phyloP scores from a whole-genome alignment of 2,113 vertebrate genomes.

The Agelaius phoeniceus region DNA sequence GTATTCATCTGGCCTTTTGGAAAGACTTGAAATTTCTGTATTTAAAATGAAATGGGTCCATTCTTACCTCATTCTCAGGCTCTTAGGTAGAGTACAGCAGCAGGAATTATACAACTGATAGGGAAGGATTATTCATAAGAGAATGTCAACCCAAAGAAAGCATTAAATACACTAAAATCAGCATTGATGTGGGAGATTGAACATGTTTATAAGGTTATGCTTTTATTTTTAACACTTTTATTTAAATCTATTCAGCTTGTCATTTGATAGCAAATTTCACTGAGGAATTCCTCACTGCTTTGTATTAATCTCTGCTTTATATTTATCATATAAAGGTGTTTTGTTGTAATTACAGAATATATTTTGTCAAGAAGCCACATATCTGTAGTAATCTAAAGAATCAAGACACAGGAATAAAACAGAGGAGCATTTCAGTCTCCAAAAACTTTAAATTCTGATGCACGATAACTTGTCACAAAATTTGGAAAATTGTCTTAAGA shows the following conservation, averaged over 20 bases:
- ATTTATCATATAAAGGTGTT: neutral
- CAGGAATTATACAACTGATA: neutral
- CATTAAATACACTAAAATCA: neutral
- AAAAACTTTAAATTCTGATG: neutral
- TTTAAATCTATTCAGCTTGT: neutral
- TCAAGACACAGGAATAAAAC: neutral
- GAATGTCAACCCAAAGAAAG: neutral
- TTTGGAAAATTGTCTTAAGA: neutral
- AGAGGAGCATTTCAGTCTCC: constrained; percentile 1
- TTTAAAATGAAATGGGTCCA: neutral
- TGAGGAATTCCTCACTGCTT: neutral
- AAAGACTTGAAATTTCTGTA: neutral
- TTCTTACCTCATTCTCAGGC: neutral
- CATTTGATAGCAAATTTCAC: neutral
- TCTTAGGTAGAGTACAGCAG: neutral
- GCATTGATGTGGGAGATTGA: neutral
- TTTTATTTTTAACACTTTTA: neutral
- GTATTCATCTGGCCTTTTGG: neutral
- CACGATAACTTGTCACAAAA: neutral
- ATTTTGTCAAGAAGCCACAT: neutral
- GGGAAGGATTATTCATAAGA: neutral
- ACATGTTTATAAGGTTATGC: neutral
- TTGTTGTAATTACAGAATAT: neutral
- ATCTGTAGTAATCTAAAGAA: constrained; percentile 1
- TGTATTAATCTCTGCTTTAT: neutral